phyloP scores from a whole-genome alignment of 1,140 invertebrate species.

The Metaphire vulgaris region DNA sequence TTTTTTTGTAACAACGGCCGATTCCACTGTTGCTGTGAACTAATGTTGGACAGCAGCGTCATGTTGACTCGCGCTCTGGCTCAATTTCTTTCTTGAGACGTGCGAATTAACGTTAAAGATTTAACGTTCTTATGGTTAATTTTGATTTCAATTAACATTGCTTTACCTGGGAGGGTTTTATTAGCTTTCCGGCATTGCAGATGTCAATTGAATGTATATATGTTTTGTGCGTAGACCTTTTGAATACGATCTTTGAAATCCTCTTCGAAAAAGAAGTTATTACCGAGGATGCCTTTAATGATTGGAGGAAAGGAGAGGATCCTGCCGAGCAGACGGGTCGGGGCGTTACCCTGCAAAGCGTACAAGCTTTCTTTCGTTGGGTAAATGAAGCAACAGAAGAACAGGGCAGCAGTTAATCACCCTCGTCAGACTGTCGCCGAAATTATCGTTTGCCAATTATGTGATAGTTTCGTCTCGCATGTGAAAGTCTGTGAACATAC shows the following conservation, averaged over 20 bases:
- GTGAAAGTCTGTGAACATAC: background rate
- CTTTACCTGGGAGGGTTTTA: background rate
- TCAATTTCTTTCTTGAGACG: too few relatives aligned
- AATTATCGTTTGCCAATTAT: background rate
- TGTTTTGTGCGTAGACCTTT: conserved; percentile 48
- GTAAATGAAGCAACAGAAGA: background rate
- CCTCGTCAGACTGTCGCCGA: background rate
- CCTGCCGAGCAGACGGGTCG: conserved; percentile 57
- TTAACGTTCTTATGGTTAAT: conserved; percentile 25
- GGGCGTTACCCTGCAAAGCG: conserved; percentile 56
- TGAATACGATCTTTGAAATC: conserved; percentile 56
- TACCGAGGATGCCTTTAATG: conserved; percentile 59
- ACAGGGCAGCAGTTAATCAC: background rate
- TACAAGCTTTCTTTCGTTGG: conserved; percentile 57
- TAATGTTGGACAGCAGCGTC: too few relatives aligned
- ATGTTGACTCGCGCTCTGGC: too few relatives aligned
- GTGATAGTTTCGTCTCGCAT: background rate
- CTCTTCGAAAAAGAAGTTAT: conserved; percentile 60
- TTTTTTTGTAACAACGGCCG: too few relatives aligned
- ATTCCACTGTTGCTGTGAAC: too few relatives aligned
- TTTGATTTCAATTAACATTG: background rate
- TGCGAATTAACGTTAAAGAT: too few relatives aligned
- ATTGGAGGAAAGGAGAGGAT: conserved; percentile 57
- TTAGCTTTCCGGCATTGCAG: background rate
- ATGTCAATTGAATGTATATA: background rate